Base-by-base conservation (phyloP, 1,140 invertebrate genomes). In the Euglossa dilemma region DNA sequence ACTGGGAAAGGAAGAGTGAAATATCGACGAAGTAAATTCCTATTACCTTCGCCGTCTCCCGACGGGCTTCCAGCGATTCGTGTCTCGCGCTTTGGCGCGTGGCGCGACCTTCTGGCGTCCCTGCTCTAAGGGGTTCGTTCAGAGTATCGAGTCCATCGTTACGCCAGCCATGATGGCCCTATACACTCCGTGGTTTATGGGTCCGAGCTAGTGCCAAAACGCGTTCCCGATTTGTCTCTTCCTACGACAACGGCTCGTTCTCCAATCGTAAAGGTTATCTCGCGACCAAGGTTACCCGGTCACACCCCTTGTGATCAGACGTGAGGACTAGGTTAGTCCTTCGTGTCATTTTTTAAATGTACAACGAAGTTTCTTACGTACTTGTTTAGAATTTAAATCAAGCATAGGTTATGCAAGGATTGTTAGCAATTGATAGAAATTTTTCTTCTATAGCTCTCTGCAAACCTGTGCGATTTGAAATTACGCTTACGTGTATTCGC, bases 1-100 rank as follows among this genome's bases (percentile, higher is more conserved):
- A 7, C 72, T 57, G 14, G 63, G 20, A 66, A 71, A 59, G 61
- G 28, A 72, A 66, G 61, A 64, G 54, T 45, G 57, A 56, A 73
- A 70, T 61, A 57, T 71, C 50, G 80, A 76, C 57, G 69, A 86
- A 56, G 67, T 87, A 80, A 83, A 87, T 77, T 85, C 43, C 9
- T 16, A 20, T 85, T 85, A 85, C 50, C 72, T 45, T 77, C 67
- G 36, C 73, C 12, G 23, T 73, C 18, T 77, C 78, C 47, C 67
- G 61, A n/a, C 3, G 47, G 59, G 57, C 52, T 85, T n/a, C 28
- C 28, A 43, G 28, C 73, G 52, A 85, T 73, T 86, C 45, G 45
- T 57, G 57, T 77, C 56, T 63, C 67, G 54, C 66, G 43, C 36
- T 45, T 64, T 56, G 28, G 8, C 45, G 36, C 66, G 70, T n/a